Conservation (phyloP, 2,888 invertebrate genomes). For the Brenthis daphne region DNA sequence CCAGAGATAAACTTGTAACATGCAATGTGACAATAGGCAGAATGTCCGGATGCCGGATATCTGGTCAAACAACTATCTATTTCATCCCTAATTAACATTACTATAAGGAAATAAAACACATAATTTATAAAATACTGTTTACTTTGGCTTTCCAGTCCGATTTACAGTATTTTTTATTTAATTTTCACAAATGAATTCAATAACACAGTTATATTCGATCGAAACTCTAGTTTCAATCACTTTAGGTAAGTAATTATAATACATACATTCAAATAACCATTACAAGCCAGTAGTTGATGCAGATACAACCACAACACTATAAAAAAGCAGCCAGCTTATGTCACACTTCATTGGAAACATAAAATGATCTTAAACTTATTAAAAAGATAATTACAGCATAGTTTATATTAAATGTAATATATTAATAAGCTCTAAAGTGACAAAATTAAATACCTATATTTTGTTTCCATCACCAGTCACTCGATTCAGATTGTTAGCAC, state of each 20-base stretch:
- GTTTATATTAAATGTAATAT: slow-evolving; percentile 71
- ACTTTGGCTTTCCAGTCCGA: slow-evolving; percentile 81
- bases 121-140: slow-evolving; percentile 78
- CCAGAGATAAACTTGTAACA: no score
- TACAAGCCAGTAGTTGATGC: slow-evolving; percentile 59
- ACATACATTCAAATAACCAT: slow-evolving; percentile 61
- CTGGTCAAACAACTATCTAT: no score
- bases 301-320: slow-evolving; percentile 48
- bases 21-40: no score
- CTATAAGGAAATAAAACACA: slow-evolving; percentile 48
- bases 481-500: slow-evolving; percentile 74
- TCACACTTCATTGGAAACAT: slow-evolving; percentile 56
- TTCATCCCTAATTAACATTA: no score
- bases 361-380: slow-evolving; percentile 74
- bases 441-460: slow-evolving; percentile 75
- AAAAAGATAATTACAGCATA: slow-evolving; percentile 77
- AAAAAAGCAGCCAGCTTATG: slow-evolving; percentile 49
- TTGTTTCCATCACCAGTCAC: slow-evolving; percentile 69
- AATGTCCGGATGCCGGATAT: no score
- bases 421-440: slow-evolving; percentile 81
- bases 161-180: slow-evolving; percentile 75
- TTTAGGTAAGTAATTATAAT: slow-evolving; percentile 64
- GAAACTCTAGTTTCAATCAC: slow-evolving; percentile 68
- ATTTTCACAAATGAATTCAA: slow-evolving; percentile 73
- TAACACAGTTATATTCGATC: slow-evolving; percentile 74